Evolutionary conservation across 1,140 invertebrate species (phyloP), one percentile per base, ranked within the genome.

Genomic region (Nilaparvata lugens): DNA sequence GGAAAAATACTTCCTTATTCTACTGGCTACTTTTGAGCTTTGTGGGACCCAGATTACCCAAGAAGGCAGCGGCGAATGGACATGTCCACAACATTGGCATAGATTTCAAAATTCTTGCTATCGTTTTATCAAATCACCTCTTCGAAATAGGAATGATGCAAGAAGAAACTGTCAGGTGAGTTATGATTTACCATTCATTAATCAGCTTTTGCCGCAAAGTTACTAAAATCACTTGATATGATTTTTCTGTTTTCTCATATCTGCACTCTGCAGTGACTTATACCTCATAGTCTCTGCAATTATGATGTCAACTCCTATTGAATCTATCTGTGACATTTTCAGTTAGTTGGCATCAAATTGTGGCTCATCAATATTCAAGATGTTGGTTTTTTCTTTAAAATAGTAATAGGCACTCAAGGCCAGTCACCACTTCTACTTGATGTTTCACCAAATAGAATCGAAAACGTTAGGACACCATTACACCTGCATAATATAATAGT

Each of bases 121-220:
- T 72, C 80, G 89, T 48, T 95, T 95, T 69, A 88, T 92, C 2
- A 88, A 91, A 66, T 93, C 89, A 23, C 91, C 91, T 1, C 75
- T 85, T 52, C 83, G 85, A 58, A 81, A 81, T 23, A 80, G 89
- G 67, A 83, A 86, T 60, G 89, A 92, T 67, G 91, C 91, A 3
- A 80, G 83, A 64, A 81, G 80, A 68, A 87, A 89, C 61, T 95
- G 93, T 73, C 82, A 87, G 67, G 81, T 69, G 63, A 52, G 60
- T 53, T 54, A 16, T 23, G 4, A 4, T 40, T 40, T n/a, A n/a
- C n/a, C n/a, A n/a, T n/a, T n/a, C n/a, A n/a, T n/a, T n/a, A n/a
- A n/a, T n/a, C n/a, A n/a, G 38, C 38, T 40, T 40, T 40, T 40
- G 9, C 38, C 38, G n/a, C n/a, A 40, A n/a, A 9, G n/a, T 40